phyloP scores from a whole-genome alignment of 2,113 vertebrate genomes.

The Eretmochelys imbricata region DNA sequence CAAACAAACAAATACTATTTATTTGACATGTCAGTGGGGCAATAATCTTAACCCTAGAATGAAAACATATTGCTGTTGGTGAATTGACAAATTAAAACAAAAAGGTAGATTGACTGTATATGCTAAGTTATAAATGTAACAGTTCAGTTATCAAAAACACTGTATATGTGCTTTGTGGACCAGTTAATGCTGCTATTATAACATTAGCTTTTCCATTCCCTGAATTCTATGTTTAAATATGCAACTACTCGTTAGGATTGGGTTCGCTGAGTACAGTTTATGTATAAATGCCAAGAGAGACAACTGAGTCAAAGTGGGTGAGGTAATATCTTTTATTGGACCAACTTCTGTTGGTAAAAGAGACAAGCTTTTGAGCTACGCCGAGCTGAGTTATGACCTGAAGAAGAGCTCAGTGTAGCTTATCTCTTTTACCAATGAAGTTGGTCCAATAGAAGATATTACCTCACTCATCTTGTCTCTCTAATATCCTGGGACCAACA shows the following conservation, averaged over 20 bases:
- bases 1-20: background rate
- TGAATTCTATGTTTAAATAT: too few relatives aligned
- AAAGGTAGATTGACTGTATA: too few relatives aligned
- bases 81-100: background rate
- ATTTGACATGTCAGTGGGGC: background rate
- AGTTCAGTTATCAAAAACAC: too few relatives aligned
- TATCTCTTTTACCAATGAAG: background rate
- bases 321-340: background rate
- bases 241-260: too few relatives aligned
- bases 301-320: too few relatives aligned
- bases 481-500: background rate
- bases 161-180: too few relatives aligned
- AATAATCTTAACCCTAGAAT: background rate
- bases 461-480: background rate
- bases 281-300: too few relatives aligned
- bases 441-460: background rate
- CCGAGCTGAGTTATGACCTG: background rate
- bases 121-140: too few relatives aligned
- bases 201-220: too few relatives aligned
- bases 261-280: too few relatives aligned
- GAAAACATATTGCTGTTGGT: background rate
- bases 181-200: too few relatives aligned
- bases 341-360: background rate
- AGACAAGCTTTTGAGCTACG: background rate
- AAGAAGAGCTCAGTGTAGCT: background rate